Conservation (phyloP, 2,797 vertebrate genomes). For the Telmatherina bonti region DNA sequence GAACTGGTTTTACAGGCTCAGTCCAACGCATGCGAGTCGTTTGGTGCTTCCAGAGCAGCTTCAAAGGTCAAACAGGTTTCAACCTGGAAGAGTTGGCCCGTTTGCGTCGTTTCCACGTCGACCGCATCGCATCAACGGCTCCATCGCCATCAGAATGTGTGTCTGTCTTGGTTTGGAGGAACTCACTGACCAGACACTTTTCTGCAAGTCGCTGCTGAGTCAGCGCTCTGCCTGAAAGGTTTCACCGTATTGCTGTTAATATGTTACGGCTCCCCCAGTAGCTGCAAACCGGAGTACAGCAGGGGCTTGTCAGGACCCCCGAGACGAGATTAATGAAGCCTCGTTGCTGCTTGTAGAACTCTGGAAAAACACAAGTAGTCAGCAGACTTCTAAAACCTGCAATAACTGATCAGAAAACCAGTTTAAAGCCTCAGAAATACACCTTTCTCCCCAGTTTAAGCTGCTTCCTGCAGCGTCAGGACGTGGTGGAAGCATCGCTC, state of each 20-base stretch:
- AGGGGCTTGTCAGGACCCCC: conserved; percentile 21
- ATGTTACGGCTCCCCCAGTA: conserved; percentile 22
- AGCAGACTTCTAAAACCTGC: conserved; percentile 6
- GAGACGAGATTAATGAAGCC: conserved; percentile 35
- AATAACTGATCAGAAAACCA: neutral
- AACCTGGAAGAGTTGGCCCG: neutral
- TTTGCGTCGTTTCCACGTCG: conserved; percentile 8
- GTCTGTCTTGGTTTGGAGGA: conserved; percentile 1
- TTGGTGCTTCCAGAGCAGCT: conserved; percentile 15
- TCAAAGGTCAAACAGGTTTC: conserved; percentile 1
- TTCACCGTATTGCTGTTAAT: conserved; percentile 48
- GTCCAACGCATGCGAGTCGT: conserved; percentile 9
- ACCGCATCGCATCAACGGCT: neutral
- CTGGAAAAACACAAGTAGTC: neutral
- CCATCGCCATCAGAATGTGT: neutral
- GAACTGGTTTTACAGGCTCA: conserved; percentile 76
- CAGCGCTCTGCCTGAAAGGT: conserved; percentile 46
- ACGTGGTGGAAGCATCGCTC: neutral
- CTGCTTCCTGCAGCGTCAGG: neutral
- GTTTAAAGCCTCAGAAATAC: conserved; percentile 12
- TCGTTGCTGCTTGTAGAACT: conserved; percentile 22
- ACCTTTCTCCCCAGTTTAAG: neutral
- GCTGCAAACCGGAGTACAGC: conserved; percentile 26
- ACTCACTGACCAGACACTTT: conserved; percentile 10
- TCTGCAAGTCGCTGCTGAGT: conserved; percentile 44